phyloP scores from a whole-genome alignment of 2,888 invertebrate species.

The Eledona agricola region DNA sequence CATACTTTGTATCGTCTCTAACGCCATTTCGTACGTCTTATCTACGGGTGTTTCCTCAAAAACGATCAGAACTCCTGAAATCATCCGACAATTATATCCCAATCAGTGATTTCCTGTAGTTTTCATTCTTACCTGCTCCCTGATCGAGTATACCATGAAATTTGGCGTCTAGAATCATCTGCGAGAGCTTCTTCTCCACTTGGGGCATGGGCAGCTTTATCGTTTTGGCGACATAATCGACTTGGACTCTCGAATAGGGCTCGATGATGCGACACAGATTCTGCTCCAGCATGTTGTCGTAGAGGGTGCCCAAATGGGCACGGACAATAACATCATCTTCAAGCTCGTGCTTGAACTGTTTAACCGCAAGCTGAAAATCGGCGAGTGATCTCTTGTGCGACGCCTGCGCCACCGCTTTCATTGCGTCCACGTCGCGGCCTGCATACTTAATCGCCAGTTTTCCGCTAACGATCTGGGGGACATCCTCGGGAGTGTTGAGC shows the following conservation, averaged over 20 bases:
- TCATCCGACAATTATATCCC: no score
- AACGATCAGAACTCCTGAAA: slow-evolving; percentile 86
- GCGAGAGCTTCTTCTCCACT: slow-evolving; percentile 98
- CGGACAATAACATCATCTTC: slow-evolving; percentile 97
- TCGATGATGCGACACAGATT: slow-evolving; percentile 98
- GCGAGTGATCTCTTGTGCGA: slow-evolving; percentile 96
- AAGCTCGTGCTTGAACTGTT: slow-evolving; percentile 86
- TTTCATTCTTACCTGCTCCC: slow-evolving; percentile 79
- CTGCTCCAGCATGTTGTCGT: slow-evolving; percentile 99
- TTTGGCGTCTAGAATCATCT: slow-evolving; percentile 99
- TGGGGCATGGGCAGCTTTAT: slow-evolving; percentile 89
- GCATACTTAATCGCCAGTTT: slow-evolving; percentile 97
- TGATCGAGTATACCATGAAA: slow-evolving; percentile 97
- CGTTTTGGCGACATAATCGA: slow-evolving; percentile 88
- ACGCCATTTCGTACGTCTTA: slow-evolving; percentile 96
- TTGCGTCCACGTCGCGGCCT: slow-evolving; percentile 95
- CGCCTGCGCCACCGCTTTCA: slow-evolving; percentile 96
- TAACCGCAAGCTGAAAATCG: slow-evolving; percentile 92
- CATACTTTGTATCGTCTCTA: slow-evolving; percentile 98
- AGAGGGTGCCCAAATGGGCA: slow-evolving; percentile 95
- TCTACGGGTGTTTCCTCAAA: slow-evolving; percentile 95
- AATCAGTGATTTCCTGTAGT: no score
- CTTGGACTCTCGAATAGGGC: slow-evolving; percentile 97
- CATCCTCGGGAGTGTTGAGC: slow-evolving; percentile 96
- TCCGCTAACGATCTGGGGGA: slow-evolving; percentile 92